Percentiles rank a stretch among this genome's conserved stretches.
These are phyloP conservation scores for Meghimatium bilineatum DNA, from an alignment of 2,888 invertebrate species.

Conservation along the genomic window DNA sequence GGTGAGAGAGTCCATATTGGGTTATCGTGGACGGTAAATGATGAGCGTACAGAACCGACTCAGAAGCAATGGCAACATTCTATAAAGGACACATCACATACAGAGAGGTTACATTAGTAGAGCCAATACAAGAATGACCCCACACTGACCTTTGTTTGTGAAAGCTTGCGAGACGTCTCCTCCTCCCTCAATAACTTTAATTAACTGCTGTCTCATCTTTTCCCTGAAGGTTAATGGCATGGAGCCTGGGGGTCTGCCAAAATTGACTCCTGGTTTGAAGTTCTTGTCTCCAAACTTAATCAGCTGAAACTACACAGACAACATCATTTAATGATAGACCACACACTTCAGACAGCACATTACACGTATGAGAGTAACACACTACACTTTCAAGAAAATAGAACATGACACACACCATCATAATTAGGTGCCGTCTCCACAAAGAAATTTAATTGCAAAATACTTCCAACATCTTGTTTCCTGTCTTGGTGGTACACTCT, in stretches of 20 bases:
- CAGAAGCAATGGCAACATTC: too few species aligned
- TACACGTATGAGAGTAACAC: not conserved
- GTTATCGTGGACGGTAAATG: too few species aligned
- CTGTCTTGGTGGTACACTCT: too few species aligned
- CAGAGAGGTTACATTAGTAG: too few species aligned
- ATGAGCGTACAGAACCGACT: too few species aligned
- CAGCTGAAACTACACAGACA: constrained; percentile 8
- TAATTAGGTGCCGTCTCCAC: too few species aligned
- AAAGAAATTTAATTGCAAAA: too few species aligned
- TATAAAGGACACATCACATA: too few species aligned
- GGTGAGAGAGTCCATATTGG: too few species aligned
- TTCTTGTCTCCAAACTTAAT: constrained; percentile 45
- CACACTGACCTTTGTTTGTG: constrained; percentile 27
- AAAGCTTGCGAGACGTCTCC: constrained; percentile 50
- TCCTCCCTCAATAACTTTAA: constrained; percentile 62
- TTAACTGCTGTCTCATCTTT: constrained; percentile 71
- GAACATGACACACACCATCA: too few species aligned
- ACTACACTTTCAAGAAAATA: not conserved
- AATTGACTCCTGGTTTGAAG: constrained; percentile 41
- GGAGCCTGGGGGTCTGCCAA: constrained; percentile 46
- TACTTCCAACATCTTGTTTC: too few species aligned
- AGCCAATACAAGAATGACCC: too few species aligned
- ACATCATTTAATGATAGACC: not conserved
- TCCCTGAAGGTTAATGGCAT: constrained; percentile 73
- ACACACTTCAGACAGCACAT: not conserved